Evolutionary conservation across 2,113 vertebrate species (phyloP).

Genomic region (Onychostoma macrolepis): DNA sequence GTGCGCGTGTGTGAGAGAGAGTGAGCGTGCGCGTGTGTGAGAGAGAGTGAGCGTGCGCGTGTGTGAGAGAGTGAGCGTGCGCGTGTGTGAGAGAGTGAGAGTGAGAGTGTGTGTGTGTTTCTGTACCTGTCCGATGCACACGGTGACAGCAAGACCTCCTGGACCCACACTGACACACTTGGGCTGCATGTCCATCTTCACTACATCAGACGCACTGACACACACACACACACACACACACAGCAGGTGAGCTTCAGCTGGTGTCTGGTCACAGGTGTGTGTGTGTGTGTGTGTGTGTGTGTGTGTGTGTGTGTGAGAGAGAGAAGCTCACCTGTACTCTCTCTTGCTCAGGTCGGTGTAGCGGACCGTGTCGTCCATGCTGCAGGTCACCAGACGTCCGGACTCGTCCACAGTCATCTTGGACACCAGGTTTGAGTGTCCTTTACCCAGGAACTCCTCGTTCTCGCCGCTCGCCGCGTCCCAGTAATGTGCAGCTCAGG

Average conservation of each 20-base stretch:
- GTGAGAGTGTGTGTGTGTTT: constrained; percentile 23
- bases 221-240: constrained; percentile 42
- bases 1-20: too few species aligned
- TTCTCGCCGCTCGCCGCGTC: constrained; percentile 90
- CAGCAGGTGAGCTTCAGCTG: background rate
- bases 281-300: background rate
- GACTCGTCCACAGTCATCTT: constrained; percentile 81
- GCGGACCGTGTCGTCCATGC: constrained; percentile 96
- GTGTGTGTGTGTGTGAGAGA: background rate
- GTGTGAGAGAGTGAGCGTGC: background rate
- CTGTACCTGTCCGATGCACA: constrained; percentile 89
- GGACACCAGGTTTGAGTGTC: constrained; percentile 92
- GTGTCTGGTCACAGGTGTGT: too few species aligned
- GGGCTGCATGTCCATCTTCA: constrained; percentile 93
- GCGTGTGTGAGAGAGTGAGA: background rate
- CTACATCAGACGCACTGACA: constrained; percentile 83
- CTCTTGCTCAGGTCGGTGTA: constrained; percentile 81
- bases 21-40: too few species aligned
- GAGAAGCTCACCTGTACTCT: constrained; percentile 85
- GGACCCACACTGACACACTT: constrained; percentile 83
- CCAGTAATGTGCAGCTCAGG: constrained; percentile 86
- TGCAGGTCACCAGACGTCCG: constrained; percentile 85
- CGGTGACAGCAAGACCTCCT: constrained; percentile 82
- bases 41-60: background rate
- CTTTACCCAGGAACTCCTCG: constrained; percentile 86